Percentiles rank a stretch among this genome's conserved stretches.
These are phyloP conservation scores for Coreius guichenoti DNA, from an alignment of 2,797 vertebrate genomes.

Conservation along the genomic window DNA sequence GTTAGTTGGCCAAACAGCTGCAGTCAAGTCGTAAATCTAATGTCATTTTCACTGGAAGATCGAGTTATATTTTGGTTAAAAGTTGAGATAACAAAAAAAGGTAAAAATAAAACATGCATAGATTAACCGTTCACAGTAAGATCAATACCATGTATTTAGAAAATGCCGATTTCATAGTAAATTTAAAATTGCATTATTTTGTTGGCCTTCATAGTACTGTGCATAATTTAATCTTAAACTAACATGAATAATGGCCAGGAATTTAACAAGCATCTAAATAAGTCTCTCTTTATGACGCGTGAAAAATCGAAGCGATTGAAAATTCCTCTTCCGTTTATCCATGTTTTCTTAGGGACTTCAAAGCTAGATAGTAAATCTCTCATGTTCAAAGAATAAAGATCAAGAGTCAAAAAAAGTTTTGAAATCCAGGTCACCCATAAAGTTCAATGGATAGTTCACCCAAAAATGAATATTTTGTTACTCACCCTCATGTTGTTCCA, in stretches of 20 bases:
- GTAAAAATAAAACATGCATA: not conserved
- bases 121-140: too few relatives aligned
- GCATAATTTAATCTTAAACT: not conserved
- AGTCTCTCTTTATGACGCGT: not conserved
- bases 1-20: not conserved
- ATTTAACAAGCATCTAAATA: not conserved
- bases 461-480: not conserved
- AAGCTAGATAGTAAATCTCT: not conserved
- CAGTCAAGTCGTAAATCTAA: not conserved
- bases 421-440: not conserved
- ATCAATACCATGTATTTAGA: not conserved
- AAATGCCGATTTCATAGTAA: not conserved
- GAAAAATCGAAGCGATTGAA: not conserved
- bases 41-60: not conserved
- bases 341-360: not conserved
- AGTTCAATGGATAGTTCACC: not conserved
- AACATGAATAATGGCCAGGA: not conserved
- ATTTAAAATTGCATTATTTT: not conserved
- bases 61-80: not conserved
- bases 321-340: not conserved
- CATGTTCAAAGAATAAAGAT: not conserved
- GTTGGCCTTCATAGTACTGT: not conserved
- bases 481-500: not conserved
- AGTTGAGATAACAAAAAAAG: not conserved
- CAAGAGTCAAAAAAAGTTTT: not conserved